Base-by-base conservation (phyloP, 2,888 invertebrate genomes). In the Drosophila pegasa region DNA sequence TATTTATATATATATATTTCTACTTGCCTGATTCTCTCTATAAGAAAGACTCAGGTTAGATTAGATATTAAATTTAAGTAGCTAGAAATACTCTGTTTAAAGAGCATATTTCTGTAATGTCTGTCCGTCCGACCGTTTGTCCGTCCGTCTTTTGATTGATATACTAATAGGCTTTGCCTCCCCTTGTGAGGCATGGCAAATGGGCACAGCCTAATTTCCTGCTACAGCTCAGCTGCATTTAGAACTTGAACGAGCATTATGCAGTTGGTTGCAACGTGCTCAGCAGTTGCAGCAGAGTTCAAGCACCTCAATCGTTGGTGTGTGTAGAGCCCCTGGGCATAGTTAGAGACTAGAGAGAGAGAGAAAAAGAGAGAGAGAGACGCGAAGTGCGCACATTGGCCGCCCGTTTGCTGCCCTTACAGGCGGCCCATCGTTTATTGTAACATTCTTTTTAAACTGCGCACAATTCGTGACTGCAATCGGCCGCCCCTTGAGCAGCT, bases 391-490 rank as follows among this genome's bases (percentile, higher is more conserved):
- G 59, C 37, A 55, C 69, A 40, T 45, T 57, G 40, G 41, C 38
- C 52, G 48, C 38, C n/a, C 18, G 12, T 43, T 50, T 31, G 29
- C 45, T 66, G 74, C 61, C 58, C 50, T 58, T 68, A 55, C 50
- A 16, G 22, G 31, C 31, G 22, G n/a, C 10, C 38, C 56, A 57
- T 41, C 61, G 52, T 72, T 71, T 59, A 77, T 61, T 71, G 51
- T 48, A 65, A 63, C 40, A 56, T 56, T 79, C 45, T 57, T 73
- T 80, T 56, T 81, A 71, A 82, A 67, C 81, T 75, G 68, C 67
- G 69, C 66, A 67, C 70, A 78, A 78, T 78, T 89, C 77, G 85
- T 87, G 87, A 85, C 81, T 80, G 48, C 71, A 70, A 61, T 22
- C 45, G 25, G 22, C 22, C 41, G 27, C 43, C 33, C 25, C 33